Base-by-base conservation (phyloP, 1,140 invertebrate species). In the Drosophila varians region DNA sequence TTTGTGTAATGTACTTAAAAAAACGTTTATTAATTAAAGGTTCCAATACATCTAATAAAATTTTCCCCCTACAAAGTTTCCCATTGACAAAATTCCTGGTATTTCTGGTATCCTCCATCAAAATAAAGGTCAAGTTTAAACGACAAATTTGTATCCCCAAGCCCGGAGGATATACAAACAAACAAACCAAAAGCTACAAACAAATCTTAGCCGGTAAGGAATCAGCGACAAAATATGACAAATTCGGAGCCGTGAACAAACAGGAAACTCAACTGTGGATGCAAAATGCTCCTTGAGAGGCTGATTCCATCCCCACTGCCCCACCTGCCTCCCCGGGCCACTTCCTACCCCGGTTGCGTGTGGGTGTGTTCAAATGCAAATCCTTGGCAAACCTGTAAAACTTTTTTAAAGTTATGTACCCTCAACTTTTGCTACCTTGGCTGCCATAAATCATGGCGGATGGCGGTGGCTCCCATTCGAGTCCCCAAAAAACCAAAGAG, bases 381-480 rank as follows among this genome's bases (percentile, higher is more conserved):
- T 87, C 82, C 82, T 82, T 78, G 64, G 60, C 69, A 87, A 87
- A 71, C 73, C 77, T 66, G 76, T 43, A 21, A 86, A 84, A 84
- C 82, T 86, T 86, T 86, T 74, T 84, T 79, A 76, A 86, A 79
- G 72, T 80, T 68, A 51, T 56, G 68, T 57, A 45, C 49, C 36
- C 43, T 49, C n/a, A 86, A 86, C 62, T 80, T 86, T 86, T 38
- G 82, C 82, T 86, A 87, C 80, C 82, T 86, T 70, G 48, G 65
- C 79, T 53, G 62, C 62, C 84, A 89, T 89, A 89, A 89, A 89
- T 89, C 84, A 89, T 69, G 79, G 73, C 49, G 55, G 64, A 74
- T 57, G 14, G 23, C 42, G 23, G 23, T 48, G 7, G 46, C 36
- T 31, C 12, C 48, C 34, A 18, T 38, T 38, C 47, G 36, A 26